Evolutionary conservation across 92 coral and sea anemone species (phyloP).

Genomic region (Desmophyllum pertusum): DNA sequence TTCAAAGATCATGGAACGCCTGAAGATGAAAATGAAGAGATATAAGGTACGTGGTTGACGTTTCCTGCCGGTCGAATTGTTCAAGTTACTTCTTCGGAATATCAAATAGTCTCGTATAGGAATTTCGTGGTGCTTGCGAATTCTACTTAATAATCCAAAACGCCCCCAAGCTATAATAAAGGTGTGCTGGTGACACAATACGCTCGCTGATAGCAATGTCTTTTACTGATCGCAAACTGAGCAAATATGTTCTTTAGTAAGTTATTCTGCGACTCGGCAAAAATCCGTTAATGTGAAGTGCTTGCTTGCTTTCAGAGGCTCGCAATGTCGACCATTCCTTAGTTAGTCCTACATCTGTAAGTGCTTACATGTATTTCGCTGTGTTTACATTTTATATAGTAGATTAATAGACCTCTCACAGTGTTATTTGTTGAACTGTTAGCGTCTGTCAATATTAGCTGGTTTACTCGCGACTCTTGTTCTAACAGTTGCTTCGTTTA

Average conservation of each 20-base stretch:
- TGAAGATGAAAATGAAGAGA: neutral
- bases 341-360: neutral
- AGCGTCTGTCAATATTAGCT: neutral
- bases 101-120: neutral
- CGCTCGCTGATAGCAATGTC: neutral
- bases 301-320: neutral
- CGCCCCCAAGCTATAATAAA: neutral
- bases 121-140: neutral
- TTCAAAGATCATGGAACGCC: neutral
- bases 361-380: neutral
- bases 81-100: neutral
- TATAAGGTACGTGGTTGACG: neutral
- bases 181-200: neutral
- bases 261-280: too few relatives aligned
- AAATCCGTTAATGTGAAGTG: neutral
- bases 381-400: neutral
- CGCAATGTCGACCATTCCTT: neutral
- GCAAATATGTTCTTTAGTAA: too few relatives aligned
- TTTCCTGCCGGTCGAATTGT: too few relatives aligned
- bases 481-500: neutral
- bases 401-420: neutral
- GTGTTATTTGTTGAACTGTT: neutral
- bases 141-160: neutral
- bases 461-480: neutral
- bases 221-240: too few relatives aligned